Evolutionary conservation across 2,888 invertebrate genomes (phyloP).

Genomic region (Chrysolina haemoptera): DNA sequence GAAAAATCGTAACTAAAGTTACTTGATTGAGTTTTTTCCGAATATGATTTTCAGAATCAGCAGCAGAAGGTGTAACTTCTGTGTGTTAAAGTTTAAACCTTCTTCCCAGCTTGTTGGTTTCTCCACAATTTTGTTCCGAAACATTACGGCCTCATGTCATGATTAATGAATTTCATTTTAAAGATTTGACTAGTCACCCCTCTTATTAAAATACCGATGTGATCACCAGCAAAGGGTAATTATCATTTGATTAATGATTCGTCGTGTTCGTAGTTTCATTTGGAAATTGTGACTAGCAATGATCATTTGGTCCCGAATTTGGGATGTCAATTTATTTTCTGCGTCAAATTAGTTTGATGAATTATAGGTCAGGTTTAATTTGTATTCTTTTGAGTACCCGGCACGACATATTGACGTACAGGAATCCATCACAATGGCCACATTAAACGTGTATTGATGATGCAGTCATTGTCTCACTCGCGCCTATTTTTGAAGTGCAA

Average conservation of each 20-base stretch:
- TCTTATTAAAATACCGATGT: constrained; percentile 60
- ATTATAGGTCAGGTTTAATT: constrained; percentile 37
- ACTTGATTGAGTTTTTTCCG: background rate
- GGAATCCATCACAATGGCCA: constrained; percentile 3
- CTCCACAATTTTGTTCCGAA: constrained; percentile 42
- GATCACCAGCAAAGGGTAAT: constrained; percentile 57
- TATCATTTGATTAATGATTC: constrained; percentile 58
- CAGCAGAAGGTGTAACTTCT: constrained; percentile 4
- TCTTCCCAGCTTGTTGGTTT: constrained; percentile 21
- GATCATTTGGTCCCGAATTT: constrained; percentile 42
- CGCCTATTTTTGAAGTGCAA: too few relatives aligned
- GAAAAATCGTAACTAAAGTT: too few relatives aligned
- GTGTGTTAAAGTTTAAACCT: background rate
- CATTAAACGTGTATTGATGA: background rate
- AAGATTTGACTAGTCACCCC: constrained; percentile 61
- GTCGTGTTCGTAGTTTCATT: constrained; percentile 54
- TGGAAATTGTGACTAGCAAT: constrained; percentile 53
- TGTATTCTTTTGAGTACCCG: constrained; percentile 28
- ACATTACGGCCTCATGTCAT: constrained; percentile 39
- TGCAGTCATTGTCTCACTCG: background rate
- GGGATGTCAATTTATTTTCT: constrained; percentile 44
- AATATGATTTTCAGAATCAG: background rate
- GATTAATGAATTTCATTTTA: constrained; percentile 63
- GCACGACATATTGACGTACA: constrained; percentile 2
- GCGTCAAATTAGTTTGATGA: constrained; percentile 48